Base-by-base conservation (phyloP, 2,113 vertebrate species). In the Phylloscopus whistleri region DNA sequence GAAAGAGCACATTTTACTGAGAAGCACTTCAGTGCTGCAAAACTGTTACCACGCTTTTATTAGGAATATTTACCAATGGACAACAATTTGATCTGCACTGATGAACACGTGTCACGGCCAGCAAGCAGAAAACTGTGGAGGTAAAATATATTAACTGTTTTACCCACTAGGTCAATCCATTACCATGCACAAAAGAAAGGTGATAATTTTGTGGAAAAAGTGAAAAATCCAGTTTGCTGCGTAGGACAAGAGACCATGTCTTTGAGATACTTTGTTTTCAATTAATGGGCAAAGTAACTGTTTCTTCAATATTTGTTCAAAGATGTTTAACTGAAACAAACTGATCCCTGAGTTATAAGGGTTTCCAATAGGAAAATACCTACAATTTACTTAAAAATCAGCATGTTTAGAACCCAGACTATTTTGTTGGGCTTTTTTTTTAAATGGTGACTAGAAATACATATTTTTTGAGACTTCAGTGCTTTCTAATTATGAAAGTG, bases 391-490 rank as follows among this genome's bases (percentile, higher is more conserved):
- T 53, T 51, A 17, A 56, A 51, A 94, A 46, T 5, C 22, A 73
- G 16, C 3, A 3, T 52, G 33, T 73, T 85, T 85, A 49, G 23
- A 93, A 91, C 66, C 2, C 8, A 66, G 30, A 1, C 5, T 51
- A 13, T 35, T 90, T 43, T 56, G 7, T 28, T 23, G 17, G 1
- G 21, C 1, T 11, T 55, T 21, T 27, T 18, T 56, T 51, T 31
- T 18, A 12, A 22, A 33, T 10, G 0, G 1, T 55, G 28, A 4
- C 22, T 66, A 44, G 3, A 75, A 52, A 51, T 30, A 30, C 1
- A 1, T 37, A 6, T 39, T 28, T 58, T 72, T 30, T 79, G 35
- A 72, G 28, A 66, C 7, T 77, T 82, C 16, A 22, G 4, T 37
- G 13, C 3, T 85, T 87, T 82, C 27, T 56, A 69, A 52, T 72